Percentiles rank a stretch among this genome's conserved stretches.
Evolutionary conservation across 2,797 vertebrate genomes (phyloP).

Genomic region (Ceryle rudis): DNA sequence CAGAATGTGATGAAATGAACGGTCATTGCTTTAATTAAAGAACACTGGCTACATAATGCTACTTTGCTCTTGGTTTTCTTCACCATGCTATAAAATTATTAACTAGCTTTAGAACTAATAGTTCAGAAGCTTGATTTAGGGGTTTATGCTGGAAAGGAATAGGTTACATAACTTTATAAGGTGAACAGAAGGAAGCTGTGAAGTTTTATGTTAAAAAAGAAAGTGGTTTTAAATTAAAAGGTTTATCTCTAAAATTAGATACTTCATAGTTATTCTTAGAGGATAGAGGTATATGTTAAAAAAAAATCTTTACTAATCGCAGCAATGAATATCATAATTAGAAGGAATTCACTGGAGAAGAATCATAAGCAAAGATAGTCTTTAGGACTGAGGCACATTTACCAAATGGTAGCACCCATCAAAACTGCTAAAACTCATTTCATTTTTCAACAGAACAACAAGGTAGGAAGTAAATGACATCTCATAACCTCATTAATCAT

Average conservation of each 20-base stretch:
- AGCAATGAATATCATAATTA: neutral
- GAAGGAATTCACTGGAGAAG: neutral
- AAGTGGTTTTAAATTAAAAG: neutral
- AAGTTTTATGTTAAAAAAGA: neutral
- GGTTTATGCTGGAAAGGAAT: neutral
- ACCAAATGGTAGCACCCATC: neutral
- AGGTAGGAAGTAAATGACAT: neutral
- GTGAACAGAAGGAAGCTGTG: neutral
- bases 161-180: neutral
- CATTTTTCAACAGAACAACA: neutral
- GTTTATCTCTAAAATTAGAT: neutral
- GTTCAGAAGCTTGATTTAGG: neutral
- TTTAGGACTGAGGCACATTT: neutral
- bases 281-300: neutral
- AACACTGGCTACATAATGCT: neutral
- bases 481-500: neutral
- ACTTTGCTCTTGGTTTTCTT: neutral
- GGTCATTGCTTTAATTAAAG: neutral
- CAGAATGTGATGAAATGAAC: neutral
- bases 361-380: neutral
- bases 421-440: neutral
- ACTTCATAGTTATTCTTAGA: neutral
- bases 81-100: neutral
- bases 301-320: neutral
- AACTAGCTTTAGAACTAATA: neutral